Conservation (phyloP, 2,888 invertebrate species). For the Dysmachus trigonus region DNA sequence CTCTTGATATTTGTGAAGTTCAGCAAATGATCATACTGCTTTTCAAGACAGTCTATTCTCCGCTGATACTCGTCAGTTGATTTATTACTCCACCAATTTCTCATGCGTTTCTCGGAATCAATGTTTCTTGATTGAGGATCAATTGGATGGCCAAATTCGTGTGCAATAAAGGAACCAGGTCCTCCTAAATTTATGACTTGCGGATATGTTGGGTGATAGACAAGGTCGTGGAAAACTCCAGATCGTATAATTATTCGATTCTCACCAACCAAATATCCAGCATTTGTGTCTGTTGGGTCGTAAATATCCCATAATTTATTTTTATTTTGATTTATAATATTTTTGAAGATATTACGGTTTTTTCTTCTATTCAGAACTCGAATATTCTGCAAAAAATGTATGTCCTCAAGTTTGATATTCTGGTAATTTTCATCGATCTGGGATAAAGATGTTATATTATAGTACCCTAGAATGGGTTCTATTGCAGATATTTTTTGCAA, state of each 20-base stretch:
- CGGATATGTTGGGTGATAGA: conserved; percentile 22
- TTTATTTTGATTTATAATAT: background rate
- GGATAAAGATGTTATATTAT: background rate
- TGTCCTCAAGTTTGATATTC: background rate
- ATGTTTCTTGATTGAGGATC: conserved; percentile 18
- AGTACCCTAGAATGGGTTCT: conserved; percentile 1
- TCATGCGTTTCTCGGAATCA: background rate
- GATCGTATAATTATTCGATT: conserved; percentile 16
- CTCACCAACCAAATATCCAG: conserved; percentile 9
- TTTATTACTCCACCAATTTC: background rate
- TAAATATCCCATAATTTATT: background rate
- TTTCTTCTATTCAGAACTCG: background rate
- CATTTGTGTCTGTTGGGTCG: conserved; percentile 29
- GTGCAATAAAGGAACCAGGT: conserved; percentile 36
- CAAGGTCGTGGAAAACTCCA: background rate
- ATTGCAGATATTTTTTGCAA: background rate
- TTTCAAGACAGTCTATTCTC: background rate
- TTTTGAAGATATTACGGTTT: background rate
- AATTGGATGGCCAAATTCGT: conserved; percentile 40
- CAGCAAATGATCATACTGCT: conserved; percentile 20
- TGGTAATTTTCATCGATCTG: background rate
- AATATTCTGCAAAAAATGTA: background rate
- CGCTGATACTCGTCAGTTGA: background rate
- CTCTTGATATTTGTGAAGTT: background rate
- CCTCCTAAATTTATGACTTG: conserved; percentile 4